Evolutionary conservation across 92 coral and sea anemone species (phyloP), one percentile per base, ranked within the genome.

Genomic region (Ricordea florida): DNA sequence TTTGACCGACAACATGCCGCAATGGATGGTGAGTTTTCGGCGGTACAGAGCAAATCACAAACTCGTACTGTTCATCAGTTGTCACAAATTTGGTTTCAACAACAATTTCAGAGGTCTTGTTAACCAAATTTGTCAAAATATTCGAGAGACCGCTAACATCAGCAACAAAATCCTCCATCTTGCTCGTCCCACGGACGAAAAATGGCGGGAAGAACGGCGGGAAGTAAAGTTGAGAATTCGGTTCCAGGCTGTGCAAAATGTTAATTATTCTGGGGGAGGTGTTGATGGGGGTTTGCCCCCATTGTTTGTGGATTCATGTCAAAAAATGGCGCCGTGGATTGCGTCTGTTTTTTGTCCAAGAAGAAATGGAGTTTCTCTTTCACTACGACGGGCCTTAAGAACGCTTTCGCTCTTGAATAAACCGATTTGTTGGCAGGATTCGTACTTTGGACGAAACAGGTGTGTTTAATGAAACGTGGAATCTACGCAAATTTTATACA

Each of bases 21-120:
- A 94, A 81, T 0, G 96, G 97, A 69, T 94, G 98, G 25, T 80
- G 57, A 2, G 92, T 75, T 27, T 82, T 58, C 14, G 86, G 85
- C 45, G 90, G 90, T 17, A 91, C 58, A 27, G 63, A 58, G 37
- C 83, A 80, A 43, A 91, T 63, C 0, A 17, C 24, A 44, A 30
- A 73, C 45, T 47, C 68, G 35, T 59, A 46, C 15, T 37, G 38
- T 16, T 51, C 26, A 51, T 58, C 80, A 17, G 20, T 14, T 21
- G 80, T 43, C 13, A 31, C 4, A 24, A 73, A 73, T 32, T 42
- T 57, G 18, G 80, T 29, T 44, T 57, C 67, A 5, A 31, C 9
- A 14, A 73, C 67, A 34, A 57, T 34, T 33, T 5, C 69, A 6
- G 33, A 3, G 14, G 44, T 21, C 3, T 24, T n/a, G 27, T 31